Conservation (phyloP, 2,113 vertebrate species). For the Spheniscus mendiculus region DNA sequence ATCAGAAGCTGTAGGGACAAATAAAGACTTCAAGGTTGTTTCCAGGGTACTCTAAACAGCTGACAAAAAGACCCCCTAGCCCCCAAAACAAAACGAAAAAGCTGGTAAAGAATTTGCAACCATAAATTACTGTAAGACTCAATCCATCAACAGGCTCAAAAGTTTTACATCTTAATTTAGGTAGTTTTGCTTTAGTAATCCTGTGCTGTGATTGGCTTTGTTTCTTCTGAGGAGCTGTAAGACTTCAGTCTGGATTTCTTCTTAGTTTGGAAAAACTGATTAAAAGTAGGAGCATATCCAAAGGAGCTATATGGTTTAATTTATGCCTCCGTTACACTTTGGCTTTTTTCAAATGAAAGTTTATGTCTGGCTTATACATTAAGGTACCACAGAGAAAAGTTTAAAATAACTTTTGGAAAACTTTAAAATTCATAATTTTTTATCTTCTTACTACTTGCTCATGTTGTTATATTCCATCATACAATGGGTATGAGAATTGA, state of each 20-base stretch:
- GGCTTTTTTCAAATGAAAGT: not conserved
- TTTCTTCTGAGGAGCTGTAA: not conserved
- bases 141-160: not conserved
- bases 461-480: not conserved
- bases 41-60: not conserved
- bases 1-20: not conserved
- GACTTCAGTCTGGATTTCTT: not conserved
- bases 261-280: not conserved
- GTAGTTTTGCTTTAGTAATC: not conserved
- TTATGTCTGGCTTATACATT: not conserved
- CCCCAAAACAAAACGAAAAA: not conserved
- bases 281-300: not conserved
- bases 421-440: not conserved
- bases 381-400: not conserved
- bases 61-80: not conserved
- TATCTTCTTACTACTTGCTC: not conserved
- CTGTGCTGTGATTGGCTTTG: not conserved
- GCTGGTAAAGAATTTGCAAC: not conserved
- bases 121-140: not conserved
- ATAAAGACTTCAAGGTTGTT: not conserved
- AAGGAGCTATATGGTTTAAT: not conserved
- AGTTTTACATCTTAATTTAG: not conserved
- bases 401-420: not conserved
- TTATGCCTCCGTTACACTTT: not conserved
- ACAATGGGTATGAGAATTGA: not conserved